These are phyloP conservation scores for Chymomyza costata DNA, from an alignment of 1,140 invertebrate species.

Conservation along the genomic window DNA sequence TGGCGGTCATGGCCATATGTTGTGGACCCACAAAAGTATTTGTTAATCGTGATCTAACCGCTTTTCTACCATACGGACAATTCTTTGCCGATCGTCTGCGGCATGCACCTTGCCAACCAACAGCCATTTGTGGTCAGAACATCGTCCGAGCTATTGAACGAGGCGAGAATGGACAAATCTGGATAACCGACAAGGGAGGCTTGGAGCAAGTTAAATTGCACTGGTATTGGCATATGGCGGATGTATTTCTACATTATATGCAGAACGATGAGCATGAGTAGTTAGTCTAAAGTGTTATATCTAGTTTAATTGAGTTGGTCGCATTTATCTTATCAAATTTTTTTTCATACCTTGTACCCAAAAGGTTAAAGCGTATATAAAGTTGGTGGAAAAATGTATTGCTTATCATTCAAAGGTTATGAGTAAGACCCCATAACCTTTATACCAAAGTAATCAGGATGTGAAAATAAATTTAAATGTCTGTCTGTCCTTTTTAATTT, in stretches of 20 bases:
- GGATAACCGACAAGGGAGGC: slow-evolving; percentile 62
- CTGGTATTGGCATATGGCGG: slow-evolving; percentile 67
- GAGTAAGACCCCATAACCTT: too few relatives aligned
- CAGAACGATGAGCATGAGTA: slow-evolving; percentile 38
- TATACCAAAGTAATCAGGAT: too few relatives aligned
- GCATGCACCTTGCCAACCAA: slow-evolving; percentile 56
- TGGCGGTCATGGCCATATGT: slow-evolving; percentile 64
- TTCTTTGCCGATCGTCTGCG: slow-evolving; percentile 60
- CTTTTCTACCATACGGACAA: slow-evolving; percentile 60
- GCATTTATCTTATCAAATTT: too few relatives aligned
- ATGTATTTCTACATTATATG: slow-evolving; percentile 56
- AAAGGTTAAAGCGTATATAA: too few relatives aligned
- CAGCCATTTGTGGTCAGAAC: slow-evolving; percentile 51
- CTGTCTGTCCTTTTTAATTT: too few relatives aligned
- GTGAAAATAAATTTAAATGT: too few relatives aligned
- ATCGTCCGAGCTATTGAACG: slow-evolving; percentile 63
- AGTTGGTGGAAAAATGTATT: too few relatives aligned
- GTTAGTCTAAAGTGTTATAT: too few relatives aligned
- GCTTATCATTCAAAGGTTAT: too few relatives aligned
- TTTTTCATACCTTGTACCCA: too few relatives aligned
- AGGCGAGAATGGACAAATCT: slow-evolving; percentile 61
- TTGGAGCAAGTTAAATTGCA: slow-evolving; percentile 56
- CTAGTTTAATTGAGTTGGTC: too few relatives aligned
- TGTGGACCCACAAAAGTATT: slow-evolving; percentile 63
- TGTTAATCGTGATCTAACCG: slow-evolving; percentile 43